Base-by-base conservation (phyloP, 2,113 vertebrate genomes). In the Zeus faber region DNA sequence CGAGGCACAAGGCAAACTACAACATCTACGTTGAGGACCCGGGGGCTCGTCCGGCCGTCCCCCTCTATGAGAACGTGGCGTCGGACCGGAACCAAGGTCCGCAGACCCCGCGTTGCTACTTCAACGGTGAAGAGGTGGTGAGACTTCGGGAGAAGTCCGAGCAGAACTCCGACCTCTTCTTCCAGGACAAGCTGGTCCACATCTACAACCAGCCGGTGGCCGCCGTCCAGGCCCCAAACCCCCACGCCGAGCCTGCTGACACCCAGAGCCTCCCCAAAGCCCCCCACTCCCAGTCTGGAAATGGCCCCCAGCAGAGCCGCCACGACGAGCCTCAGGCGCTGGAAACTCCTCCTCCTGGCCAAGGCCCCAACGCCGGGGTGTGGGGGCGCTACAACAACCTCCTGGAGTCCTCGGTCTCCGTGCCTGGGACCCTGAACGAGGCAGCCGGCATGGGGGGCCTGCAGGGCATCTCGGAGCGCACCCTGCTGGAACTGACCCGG, bases 381-480 rank as follows among this genome's bases (percentile, higher is more conserved):
- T 97, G 96, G 95, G 77, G 91, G 18, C 88, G 93, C 8, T 96
- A 96, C 40, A 94, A 74, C 16, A 93, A 91, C 71, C 86, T 97
- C 14, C 84, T 96, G 1, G 96, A 98, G 53, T 98, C 96, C 0
- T 98, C 96, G 0, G 91, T 98, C 31, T 98, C 96, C 7, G 95
- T 97, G 58, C 96, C 96, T 0, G 96, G 95, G 9, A 97, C 96
- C 0, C 54, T 98, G 11, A 97, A 96, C 0, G 95, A 97, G 83
- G 94, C 95, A 0, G 95, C 93, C 0, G 88, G 91, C 0, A 94
- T 94, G 92, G 85, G 90, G 56, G 95, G 97, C 72, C 92, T 97
- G 23, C 96, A 98, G 73, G 95, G 95, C 13, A 93, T 96, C 70
- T 97, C 96, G 2, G 95, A 98, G 60, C 94, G 95, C 76, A 95